phyloP scores from a whole-genome alignment of 1,140 invertebrate genomes.

The Tetragnatha versicolor region DNA sequence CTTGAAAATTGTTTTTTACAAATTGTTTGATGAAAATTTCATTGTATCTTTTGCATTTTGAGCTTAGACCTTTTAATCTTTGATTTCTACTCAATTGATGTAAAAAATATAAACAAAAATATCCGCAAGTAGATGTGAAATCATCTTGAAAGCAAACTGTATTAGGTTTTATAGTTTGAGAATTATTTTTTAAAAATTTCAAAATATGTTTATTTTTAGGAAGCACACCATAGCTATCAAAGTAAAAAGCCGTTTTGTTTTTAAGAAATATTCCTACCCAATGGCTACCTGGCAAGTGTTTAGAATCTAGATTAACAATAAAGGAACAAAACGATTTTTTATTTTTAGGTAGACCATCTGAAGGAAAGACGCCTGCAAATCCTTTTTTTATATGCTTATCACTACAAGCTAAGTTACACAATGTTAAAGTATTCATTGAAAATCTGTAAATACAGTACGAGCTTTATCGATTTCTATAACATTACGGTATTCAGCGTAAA shows the following conservation, averaged over 20 bases:
- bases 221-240: background rate
- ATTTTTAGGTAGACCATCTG: background rate
- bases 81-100: background rate
- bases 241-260: background rate
- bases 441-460: background rate
- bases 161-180: background rate
- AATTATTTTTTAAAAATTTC: background rate
- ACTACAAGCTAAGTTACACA: background rate
- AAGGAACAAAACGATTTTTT: background rate
- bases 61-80: background rate
- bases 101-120: background rate
- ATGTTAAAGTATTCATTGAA: conserved; percentile 11
- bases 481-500: conserved; percentile 14
- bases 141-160: background rate
- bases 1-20: background rate
- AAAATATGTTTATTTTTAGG: background rate
- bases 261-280: background rate
- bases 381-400: conserved; percentile 1
- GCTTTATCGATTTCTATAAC: conserved; percentile 13
- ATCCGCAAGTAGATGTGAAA: background rate
- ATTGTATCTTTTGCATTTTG: background rate
- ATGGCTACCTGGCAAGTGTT: background rate
- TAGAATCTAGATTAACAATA: conserved; percentile 8
- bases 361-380: conserved; percentile 1
- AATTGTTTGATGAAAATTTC: background rate